Evolutionary conservation across 2,797 vertebrate species (phyloP).

Genomic region (Onychomys leucogaster): DNA sequence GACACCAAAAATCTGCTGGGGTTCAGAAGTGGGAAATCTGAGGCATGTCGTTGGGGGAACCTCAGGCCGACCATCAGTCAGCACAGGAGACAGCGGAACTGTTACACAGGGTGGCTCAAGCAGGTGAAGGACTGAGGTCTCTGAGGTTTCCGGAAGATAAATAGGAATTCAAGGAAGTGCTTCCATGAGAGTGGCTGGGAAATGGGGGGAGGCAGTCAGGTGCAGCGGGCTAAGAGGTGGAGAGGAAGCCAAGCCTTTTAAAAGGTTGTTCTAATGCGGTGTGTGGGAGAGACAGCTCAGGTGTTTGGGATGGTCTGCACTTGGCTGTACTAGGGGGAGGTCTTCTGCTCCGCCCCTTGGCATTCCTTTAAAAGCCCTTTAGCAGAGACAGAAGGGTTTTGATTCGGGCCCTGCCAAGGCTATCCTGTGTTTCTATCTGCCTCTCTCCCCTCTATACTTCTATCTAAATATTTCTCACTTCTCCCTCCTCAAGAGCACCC

Average conservation of each 20-base stretch:
- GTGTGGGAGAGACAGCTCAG: background rate
- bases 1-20: background rate
- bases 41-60: background rate
- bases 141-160: background rate
- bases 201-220: background rate
- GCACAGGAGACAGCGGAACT: background rate
- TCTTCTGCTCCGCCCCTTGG: too few relatives aligned
- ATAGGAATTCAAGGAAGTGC: background rate
- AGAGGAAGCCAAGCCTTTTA: background rate
- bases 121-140: background rate
- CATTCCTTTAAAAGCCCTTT: too few relatives aligned
- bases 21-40: background rate
- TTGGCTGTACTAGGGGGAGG: too few relatives aligned
- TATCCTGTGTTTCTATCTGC: too few relatives aligned
- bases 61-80: background rate
- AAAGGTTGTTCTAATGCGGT: background rate
- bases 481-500: too few relatives aligned
- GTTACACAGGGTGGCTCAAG: background rate
- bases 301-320: too few relatives aligned
- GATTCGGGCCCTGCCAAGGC: too few relatives aligned
- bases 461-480: too few relatives aligned
- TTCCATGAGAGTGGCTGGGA: background rate
- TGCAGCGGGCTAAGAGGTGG: background rate
- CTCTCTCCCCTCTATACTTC: too few relatives aligned
- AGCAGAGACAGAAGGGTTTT: too few relatives aligned